Evolutionary conservation across 2,797 vertebrate species (phyloP).

Genomic region (Hippopotamyrus pictus): DNA sequence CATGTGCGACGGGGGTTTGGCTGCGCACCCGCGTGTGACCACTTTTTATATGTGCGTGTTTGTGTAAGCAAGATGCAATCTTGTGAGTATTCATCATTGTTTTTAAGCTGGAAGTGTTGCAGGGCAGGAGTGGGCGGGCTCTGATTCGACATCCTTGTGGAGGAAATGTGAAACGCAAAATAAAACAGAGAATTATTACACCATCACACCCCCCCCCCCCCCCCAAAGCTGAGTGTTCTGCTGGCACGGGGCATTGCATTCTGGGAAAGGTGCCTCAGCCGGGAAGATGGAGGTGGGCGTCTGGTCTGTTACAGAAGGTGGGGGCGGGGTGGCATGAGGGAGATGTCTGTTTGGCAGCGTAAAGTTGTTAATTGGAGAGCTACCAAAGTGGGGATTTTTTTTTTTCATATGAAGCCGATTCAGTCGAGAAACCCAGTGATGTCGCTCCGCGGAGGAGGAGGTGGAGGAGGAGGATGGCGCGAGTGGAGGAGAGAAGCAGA

Average conservation of each 20-base stretch:
- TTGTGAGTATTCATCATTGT: conserved; percentile 12
- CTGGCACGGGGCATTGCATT: conserved; percentile 15
- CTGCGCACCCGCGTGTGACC: not conserved
- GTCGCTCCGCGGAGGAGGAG: conserved; percentile 24
- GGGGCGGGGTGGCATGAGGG: not conserved
- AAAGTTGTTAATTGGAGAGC: conserved; percentile 35
- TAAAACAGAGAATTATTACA: conserved; percentile 22
- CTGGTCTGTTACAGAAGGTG: conserved; percentile 19
- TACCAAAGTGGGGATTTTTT: conserved; percentile 21
- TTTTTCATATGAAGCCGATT: conserved; percentile 32
- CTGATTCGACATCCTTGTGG: conserved; percentile 18
- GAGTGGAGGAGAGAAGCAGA: not conserved
- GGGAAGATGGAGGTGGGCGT: conserved; percentile 29
- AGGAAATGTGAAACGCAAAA: conserved; percentile 37
- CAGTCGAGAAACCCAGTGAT: conserved; percentile 36
- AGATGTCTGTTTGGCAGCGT: conserved; percentile 5
- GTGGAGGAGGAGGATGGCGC: not conserved
- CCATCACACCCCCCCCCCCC: not conserved
- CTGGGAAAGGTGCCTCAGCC: conserved; percentile 23
- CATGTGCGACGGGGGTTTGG: not conserved
- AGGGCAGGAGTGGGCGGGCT: not conserved
- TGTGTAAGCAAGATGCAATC: not conserved
- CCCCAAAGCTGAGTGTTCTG: not conserved
- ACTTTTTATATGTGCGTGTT: not conserved
- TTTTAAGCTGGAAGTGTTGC: not conserved